Evolutionary conservation across 2,888 invertebrate genomes (phyloP).

Genomic region (Lasiommata megera): DNA sequence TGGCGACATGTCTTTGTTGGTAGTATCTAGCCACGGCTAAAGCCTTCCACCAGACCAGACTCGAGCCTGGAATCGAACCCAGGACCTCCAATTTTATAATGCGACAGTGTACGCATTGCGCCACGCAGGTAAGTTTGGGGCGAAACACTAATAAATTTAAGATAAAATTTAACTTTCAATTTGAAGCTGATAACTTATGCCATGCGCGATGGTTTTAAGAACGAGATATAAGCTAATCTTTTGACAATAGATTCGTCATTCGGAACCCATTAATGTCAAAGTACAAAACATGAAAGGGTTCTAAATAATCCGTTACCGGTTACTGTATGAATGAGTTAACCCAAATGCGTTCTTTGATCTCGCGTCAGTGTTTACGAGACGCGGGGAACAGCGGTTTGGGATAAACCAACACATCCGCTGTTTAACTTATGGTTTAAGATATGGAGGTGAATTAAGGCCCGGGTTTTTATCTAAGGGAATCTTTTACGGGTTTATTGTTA

Average conservation of each 20-base stretch:
- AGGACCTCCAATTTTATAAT: no score
- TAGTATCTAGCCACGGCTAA: no score
- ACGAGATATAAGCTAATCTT: not conserved
- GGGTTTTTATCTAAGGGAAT: not conserved
- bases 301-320: not conserved
- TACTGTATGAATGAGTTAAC: constrained; percentile 8
- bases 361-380: constrained; percentile 3
- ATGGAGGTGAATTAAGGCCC: not conserved
- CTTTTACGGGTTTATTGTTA: no score
- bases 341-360: constrained; percentile 19
- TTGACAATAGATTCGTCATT: constrained; percentile 5
- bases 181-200: no score
- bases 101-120: no score
- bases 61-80: no score
- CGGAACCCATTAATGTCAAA: constrained; percentile 7
- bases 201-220: no score
- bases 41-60: no score
- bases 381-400: not conserved
- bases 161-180: no score
- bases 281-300: constrained; percentile 10
- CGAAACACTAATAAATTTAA: no score
- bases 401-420: constrained; percentile 12
- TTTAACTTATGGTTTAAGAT: not conserved
- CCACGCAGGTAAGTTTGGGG: no score
- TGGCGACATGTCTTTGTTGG: no score